phyloP scores from a whole-genome alignment of 2,113 vertebrate genomes.

The zebrafish (Danio rerio) region DNA sequence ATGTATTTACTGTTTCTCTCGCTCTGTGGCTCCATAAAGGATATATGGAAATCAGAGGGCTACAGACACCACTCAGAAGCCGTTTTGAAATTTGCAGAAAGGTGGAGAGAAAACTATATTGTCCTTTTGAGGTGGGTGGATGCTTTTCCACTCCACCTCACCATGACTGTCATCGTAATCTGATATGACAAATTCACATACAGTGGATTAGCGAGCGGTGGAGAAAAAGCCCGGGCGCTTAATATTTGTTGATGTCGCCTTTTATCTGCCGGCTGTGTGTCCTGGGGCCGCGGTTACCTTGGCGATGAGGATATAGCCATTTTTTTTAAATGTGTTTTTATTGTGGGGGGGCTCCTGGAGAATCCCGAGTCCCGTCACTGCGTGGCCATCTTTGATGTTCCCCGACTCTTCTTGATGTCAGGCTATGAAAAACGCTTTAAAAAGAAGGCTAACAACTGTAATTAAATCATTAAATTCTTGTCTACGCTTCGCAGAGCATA shows the following conservation, averaged over 20 bases:
- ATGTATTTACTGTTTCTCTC: constrained; percentile 84
- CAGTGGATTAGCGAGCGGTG: constrained; percentile 97
- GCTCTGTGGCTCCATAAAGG: constrained; percentile 82
- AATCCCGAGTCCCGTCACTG: constrained; percentile 91
- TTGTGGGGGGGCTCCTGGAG: constrained; percentile 83
- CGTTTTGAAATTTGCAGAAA: constrained; percentile 98
- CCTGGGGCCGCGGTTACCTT: constrained; percentile 96
- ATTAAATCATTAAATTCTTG: constrained; percentile 99
- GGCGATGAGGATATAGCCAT: constrained; percentile 90
- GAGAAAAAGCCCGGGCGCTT: constrained; percentile 95
- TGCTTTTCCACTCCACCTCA: constrained; percentile 88
- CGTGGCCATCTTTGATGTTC: constrained; percentile 99
- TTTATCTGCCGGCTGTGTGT: constrained; percentile 98
- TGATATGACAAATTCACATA: constrained; percentile 99
- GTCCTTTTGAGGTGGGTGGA: constrained; percentile 94
- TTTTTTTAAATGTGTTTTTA: too few relatives aligned
- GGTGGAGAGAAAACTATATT: constrained; percentile 86
- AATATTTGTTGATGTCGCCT: constrained; percentile 99
- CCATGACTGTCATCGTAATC: constrained; percentile 99
- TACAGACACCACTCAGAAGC: constrained; percentile 90
- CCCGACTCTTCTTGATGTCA: constrained; percentile 95
- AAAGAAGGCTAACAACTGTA: constrained; percentile 99
- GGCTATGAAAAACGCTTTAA: constrained; percentile 99
- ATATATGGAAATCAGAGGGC: constrained; percentile 97
- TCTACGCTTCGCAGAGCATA: constrained; percentile 98